phyloP scores from a whole-genome alignment of 2,888 invertebrate genomes.

The Cheilosia vulpina region DNA sequence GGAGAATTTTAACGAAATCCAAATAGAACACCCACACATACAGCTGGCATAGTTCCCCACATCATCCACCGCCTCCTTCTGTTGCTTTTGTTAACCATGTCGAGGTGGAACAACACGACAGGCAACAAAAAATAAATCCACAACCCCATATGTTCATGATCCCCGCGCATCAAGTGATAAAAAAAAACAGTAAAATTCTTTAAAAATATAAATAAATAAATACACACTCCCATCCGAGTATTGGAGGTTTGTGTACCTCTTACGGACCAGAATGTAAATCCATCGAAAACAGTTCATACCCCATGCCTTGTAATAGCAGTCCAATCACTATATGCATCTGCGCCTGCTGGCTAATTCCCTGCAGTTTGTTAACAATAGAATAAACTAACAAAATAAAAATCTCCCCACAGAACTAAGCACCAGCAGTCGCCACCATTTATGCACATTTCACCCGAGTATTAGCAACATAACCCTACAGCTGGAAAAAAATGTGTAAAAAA shows the following conservation, averaged over 20 bases:
- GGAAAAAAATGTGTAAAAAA: not conserved
- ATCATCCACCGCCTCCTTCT: slow-evolving; percentile 5
- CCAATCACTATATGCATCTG: slow-evolving; percentile 34
- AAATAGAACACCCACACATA: slow-evolving; percentile 53
- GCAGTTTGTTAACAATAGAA: slow-evolving; percentile 75
- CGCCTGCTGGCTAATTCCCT: slow-evolving; percentile 70
- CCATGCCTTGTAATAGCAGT: slow-evolving; percentile 54
- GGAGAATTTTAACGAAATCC: slow-evolving; percentile 70
- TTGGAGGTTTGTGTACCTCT: not conserved
- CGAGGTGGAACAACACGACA: slow-evolving; percentile 18
- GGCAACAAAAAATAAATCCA: slow-evolving; percentile 27
- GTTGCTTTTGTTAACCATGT: slow-evolving; percentile 65
- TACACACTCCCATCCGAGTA: not conserved
- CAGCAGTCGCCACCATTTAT: slow-evolving; percentile 49
- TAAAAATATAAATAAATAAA: slow-evolving; percentile 64
- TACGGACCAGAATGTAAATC: slow-evolving; percentile 19
- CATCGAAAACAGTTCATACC: slow-evolving; percentile 49
- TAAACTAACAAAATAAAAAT: slow-evolving; percentile 66
- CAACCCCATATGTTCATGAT: slow-evolving; percentile 51
- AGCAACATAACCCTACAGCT: slow-evolving; percentile 54
- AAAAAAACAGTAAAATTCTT: slow-evolving; percentile 47
- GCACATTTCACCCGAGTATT: slow-evolving; percentile 70
- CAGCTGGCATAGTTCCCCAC: slow-evolving; percentile 26
- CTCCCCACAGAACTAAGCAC: slow-evolving; percentile 38
- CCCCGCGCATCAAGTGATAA: slow-evolving; percentile 3